These are phyloP conservation scores for Rambutsinella grinnellia DNA, from an alignment of 2,888 invertebrate genomes.

Conservation along the genomic window DNA sequence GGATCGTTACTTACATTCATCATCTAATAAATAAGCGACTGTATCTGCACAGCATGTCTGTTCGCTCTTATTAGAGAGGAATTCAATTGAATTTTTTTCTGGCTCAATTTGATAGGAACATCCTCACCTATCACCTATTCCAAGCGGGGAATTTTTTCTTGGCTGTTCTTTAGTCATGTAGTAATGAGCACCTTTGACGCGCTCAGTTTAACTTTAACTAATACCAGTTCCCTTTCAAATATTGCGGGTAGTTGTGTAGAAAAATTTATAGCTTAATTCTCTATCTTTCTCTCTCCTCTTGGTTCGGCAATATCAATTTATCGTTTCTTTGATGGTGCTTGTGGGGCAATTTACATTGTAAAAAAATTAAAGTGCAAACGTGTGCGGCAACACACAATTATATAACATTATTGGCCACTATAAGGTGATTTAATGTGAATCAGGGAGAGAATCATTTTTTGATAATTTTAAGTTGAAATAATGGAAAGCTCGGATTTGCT, in stretches of 20 bases:
- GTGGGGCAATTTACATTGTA: slow-evolving; percentile 37
- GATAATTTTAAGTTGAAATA: no score
- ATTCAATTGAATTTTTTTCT: no score
- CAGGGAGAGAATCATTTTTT: no score
- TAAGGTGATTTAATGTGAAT: no score
- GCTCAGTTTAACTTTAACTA: slow-evolving; percentile 9
- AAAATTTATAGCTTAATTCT: slow-evolving; percentile 49
- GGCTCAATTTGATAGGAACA: no score
- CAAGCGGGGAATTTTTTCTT: neutral
- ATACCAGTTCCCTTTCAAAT: slow-evolving; percentile 39
- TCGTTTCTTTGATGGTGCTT: slow-evolving; percentile 47
- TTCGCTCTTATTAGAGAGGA: no score
- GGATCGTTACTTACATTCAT: no score
- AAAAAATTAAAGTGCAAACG: slow-evolving; percentile 50
- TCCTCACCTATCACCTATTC: no score
- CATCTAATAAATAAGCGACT: no score
- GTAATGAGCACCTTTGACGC: slow-evolving; percentile 40
- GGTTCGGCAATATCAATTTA: slow-evolving; percentile 42
- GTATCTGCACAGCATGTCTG: no score
- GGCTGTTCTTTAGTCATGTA: no score
- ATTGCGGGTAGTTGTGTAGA: slow-evolving; percentile 25
- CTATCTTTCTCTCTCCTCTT: slow-evolving; percentile 3
- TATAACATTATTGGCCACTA: slow-evolving; percentile 20
- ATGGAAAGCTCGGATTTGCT: no score
- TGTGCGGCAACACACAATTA: slow-evolving; percentile 47